A percentile compares a stretch with the other conserved stretches of the same genome.
Conservation (phyloP, 2,113 vertebrate genomes). For the Hippoglossus stenolepis region DNA sequence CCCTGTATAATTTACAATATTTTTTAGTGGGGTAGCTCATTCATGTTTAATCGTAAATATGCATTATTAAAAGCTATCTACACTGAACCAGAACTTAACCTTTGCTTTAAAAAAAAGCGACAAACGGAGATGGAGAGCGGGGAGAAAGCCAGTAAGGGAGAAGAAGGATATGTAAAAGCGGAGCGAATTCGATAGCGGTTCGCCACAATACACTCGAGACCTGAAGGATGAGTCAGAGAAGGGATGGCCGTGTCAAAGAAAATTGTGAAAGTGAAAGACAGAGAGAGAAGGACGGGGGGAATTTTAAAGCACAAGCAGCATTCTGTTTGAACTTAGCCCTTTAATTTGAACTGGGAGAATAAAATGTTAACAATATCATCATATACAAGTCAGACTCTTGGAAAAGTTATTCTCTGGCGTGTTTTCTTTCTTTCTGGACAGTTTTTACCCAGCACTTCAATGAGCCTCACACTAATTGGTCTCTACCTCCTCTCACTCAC, state of each 20-base stretch:
- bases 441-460: conserved; percentile 22
- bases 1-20: conserved; percentile 61
- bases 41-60: conserved; percentile 57
- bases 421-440: neutral
- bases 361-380: conserved; percentile 25
- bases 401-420: conserved; percentile 28
- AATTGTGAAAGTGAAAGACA: conserved; percentile 50
- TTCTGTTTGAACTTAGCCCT: conserved; percentile 55
- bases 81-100: conserved; percentile 60
- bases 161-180: conserved; percentile 56
- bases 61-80: conserved; percentile 59
- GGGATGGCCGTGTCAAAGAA: conserved; percentile 59
- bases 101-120: conserved; percentile 33
- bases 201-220: conserved; percentile 70
- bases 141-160: conserved; percentile 37
- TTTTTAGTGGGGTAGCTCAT: conserved; percentile 40
- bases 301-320: conserved; percentile 31
- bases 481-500: conserved; percentile 6
- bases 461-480: conserved; percentile 50
- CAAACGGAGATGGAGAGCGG: conserved; percentile 42
- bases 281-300: conserved; percentile 9
- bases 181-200: conserved; percentile 59
- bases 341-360: conserved; percentile 36
- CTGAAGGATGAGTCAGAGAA: conserved; percentile 71
- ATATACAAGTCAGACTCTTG: conserved; percentile 13